Conservation (phyloP, 2,888 invertebrate genomes). For the Yponomeuta sedellus region DNA sequence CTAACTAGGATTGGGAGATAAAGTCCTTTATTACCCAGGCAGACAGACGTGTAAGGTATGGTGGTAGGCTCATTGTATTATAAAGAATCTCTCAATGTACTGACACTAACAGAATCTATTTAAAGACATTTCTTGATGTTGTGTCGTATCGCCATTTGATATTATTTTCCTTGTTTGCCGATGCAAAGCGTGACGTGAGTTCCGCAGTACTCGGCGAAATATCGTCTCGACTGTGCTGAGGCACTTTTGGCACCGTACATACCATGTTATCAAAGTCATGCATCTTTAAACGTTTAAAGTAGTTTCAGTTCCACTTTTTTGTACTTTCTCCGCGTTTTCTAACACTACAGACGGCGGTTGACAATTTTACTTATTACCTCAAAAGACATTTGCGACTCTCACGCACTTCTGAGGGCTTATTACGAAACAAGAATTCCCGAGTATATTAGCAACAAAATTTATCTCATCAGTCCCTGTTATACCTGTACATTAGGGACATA, state of each 20-base stretch:
- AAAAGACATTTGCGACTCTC: not conserved
- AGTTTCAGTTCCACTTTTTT: not conserved
- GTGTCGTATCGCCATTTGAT: no score
- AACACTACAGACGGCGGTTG: not conserved
- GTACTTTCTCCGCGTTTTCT: not conserved
- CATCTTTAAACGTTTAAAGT: not conserved
- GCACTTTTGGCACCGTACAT: not conserved
- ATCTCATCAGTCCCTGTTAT: not conserved
- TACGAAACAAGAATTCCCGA: not conserved
- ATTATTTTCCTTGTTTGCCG: no score
- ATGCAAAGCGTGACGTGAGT: no score
- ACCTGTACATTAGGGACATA: not conserved
- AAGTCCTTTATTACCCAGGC: no score
- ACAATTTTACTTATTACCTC: constrained; percentile 1
- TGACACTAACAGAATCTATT: no score
- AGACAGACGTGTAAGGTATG: no score
- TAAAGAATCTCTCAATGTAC: not conserved
- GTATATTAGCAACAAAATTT: no score
- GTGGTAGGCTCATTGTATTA: not conserved
- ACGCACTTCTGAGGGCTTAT: not conserved
- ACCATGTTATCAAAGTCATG: not conserved
- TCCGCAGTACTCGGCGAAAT: not conserved
- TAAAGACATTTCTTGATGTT: no score
- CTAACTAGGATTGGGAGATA: no score
- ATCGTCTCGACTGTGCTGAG: not conserved